Conservation (phyloP, 2,888 invertebrate species). For the Empis livida region DNA sequence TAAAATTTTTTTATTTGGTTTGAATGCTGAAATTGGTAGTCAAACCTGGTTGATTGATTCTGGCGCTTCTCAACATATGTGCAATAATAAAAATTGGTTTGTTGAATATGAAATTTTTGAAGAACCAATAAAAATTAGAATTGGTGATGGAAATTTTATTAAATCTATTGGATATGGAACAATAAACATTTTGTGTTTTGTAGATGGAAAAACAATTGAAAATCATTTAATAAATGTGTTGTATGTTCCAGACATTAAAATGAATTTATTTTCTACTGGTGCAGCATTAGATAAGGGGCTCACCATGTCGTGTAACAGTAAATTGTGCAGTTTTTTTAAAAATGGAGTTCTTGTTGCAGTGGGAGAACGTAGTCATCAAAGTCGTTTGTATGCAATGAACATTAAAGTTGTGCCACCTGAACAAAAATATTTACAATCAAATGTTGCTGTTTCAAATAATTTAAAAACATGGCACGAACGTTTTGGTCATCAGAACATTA, state of each 20-base stretch:
- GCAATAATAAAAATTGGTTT: slow-evolving; percentile 4
- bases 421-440: not conserved
- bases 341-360: slow-evolving; percentile 1
- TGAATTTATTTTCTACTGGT: slow-evolving; percentile 9
- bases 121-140: not conserved
- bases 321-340: slow-evolving; percentile 3
- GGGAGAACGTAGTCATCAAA: not conserved
- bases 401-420: not conserved
- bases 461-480: not conserved
- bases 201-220: slow-evolving; percentile 1
- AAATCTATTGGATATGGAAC: slow-evolving; percentile 1
- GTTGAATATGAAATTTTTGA: not conserved
- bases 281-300: slow-evolving; percentile 6
- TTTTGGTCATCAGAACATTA: not conserved
- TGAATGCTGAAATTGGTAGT: not conserved
- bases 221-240: slow-evolving; percentile 6
- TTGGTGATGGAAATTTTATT: slow-evolving; percentile 3
- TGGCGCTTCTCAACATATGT: slow-evolving; percentile 9
- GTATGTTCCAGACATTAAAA: slow-evolving; percentile 4
- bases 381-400: not conserved
- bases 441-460: not conserved
- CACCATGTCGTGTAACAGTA: slow-evolving; percentile 1
- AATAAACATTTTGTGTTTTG: slow-evolving; percentile 7
- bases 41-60: slow-evolving; percentile 7
- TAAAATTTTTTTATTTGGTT: not conserved